phyloP scores from a whole-genome alignment of 2,888 invertebrate species.

The Plebejus argus region DNA sequence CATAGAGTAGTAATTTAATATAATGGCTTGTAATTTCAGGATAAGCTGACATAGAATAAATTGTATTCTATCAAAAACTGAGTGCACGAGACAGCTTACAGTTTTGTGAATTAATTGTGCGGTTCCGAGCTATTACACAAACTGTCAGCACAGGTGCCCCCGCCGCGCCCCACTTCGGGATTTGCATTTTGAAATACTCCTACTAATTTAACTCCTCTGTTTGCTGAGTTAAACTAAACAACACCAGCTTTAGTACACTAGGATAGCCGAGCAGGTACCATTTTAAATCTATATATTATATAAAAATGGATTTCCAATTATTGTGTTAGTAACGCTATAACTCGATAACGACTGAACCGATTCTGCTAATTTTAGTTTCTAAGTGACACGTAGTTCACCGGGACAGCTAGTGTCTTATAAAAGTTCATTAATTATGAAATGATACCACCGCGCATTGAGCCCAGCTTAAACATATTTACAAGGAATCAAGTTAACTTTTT shows the following conservation, averaged over 20 bases:
- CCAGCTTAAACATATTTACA: too few relatives aligned
- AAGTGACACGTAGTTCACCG: too few relatives aligned
- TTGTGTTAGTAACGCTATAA: too few relatives aligned
- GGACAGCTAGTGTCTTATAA: too few relatives aligned
- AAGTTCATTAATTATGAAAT: too few relatives aligned
- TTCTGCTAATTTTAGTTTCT: too few relatives aligned
- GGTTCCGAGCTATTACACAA: conserved; percentile 75
- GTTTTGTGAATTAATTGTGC: conserved; percentile 76
- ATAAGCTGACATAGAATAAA: conserved; percentile 50
- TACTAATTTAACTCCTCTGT: conserved; percentile 74
- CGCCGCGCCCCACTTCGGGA: conserved; percentile 62
- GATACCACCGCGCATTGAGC: too few relatives aligned
- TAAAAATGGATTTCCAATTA: too few relatives aligned
- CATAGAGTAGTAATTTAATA: background rate
- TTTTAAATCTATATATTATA: too few relatives aligned
- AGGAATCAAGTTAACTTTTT: too few relatives aligned
- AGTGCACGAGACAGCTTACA: conserved; percentile 67
- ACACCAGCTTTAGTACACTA: conserved; percentile 50
- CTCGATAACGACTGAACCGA: too few relatives aligned
- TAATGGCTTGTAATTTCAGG: conserved; percentile 35
- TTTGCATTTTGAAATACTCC: conserved; percentile 72
- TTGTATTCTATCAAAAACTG: conserved; percentile 60
- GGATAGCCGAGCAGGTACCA: conserved; percentile 28
- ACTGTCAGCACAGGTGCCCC: conserved; percentile 76
- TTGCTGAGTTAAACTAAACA: conserved; percentile 66